phyloP scores from a whole-genome alignment of 2,113 vertebrate genomes.

The Oncorhynchus keta region DNA sequence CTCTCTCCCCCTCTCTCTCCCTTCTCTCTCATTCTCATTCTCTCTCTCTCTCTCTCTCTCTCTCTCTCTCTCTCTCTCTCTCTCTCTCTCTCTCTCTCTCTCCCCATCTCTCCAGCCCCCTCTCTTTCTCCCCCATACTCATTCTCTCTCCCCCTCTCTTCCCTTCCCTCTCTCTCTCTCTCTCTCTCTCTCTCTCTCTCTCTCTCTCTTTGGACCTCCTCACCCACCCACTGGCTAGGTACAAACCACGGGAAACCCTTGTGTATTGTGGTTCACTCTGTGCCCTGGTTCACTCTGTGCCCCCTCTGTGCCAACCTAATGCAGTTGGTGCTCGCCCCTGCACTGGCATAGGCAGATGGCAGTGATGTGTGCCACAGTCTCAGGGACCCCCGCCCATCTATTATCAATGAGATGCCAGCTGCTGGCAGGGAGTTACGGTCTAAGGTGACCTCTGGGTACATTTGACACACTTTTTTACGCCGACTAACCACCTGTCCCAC shows the following conservation, averaged over 20 bases:
- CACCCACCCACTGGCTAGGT: background rate
- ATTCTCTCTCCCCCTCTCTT: too few species aligned
- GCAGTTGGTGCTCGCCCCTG: background rate
- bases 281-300: background rate
- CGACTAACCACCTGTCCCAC: background rate
- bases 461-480: conserved; percentile 6
- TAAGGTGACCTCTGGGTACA: conserved; percentile 14
- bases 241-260: background rate
- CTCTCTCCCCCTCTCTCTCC: too few species aligned
- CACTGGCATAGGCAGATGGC: conserved; percentile 15
- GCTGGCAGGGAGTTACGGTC: conserved; percentile 10
- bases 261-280: background rate
- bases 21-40: too few species aligned
- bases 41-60: too few species aligned
- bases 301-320: background rate
- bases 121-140: too few species aligned
- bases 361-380: conserved; percentile 11
- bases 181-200: background rate
- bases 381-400: conserved; percentile 18
- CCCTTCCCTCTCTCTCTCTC: too few species aligned
- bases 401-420: conserved; percentile 35
- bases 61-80: too few species aligned
- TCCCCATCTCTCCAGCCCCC: too few species aligned
- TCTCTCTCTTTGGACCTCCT: background rate
- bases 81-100: too few species aligned